phyloP scores from a whole-genome alignment of 1,140 invertebrate genomes.

The Mercenaria mercenaria region DNA sequence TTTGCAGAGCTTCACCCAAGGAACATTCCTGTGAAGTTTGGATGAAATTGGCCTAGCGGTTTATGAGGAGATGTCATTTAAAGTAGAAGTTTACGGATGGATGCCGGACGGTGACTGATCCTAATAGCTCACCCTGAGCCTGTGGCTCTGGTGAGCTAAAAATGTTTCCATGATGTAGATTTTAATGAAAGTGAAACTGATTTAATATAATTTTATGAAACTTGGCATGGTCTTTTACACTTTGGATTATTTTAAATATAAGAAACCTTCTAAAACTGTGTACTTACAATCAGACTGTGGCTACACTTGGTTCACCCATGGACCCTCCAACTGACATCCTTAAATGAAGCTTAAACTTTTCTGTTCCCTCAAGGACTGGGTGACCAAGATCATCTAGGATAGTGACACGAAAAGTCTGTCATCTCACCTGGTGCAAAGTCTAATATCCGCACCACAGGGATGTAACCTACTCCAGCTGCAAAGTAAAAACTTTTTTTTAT shows the following conservation, averaged over 20 bases:
- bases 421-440: constrained; percentile 84
- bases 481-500: constrained; percentile 23
- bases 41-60: neutral
- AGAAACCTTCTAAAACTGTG: too few species aligned
- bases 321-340: constrained; percentile 82
- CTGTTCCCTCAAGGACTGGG: constrained; percentile 84
- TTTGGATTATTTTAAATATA: too few species aligned
- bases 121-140: too few species aligned
- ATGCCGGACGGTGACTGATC: too few species aligned
- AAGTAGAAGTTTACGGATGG: neutral
- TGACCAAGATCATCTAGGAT: constrained; percentile 86
- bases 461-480: constrained; percentile 85
- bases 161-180: too few species aligned
- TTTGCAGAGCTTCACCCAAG: neutral
- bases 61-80: neutral
- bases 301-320: constrained; percentile 82
- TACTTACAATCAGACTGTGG: constrained; percentile 85
- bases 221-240: too few species aligned
- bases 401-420: constrained; percentile 79
- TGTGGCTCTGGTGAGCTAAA: too few species aligned
- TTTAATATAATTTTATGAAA: too few species aligned
- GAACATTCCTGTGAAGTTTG: neutral
- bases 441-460: constrained; percentile 83
- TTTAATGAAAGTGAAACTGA: too few species aligned
- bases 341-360: constrained; percentile 84